Evolutionary conservation across 2,797 vertebrate genomes (phyloP).

Genomic region (Leuciscus waleckii): DNA sequence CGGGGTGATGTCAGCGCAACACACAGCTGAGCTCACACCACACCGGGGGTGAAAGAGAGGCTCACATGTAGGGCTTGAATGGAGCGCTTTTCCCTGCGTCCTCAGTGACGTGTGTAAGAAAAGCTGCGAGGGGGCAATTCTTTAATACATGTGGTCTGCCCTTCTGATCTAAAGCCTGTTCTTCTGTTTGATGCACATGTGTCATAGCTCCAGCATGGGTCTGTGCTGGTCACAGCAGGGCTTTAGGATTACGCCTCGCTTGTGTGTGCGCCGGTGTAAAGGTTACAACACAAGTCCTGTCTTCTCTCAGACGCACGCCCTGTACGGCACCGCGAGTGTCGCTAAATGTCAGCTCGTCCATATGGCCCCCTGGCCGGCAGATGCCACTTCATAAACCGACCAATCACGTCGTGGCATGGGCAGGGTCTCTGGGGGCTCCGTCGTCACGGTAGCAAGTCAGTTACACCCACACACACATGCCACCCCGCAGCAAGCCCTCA

Average conservation of each 20-base stretch:
- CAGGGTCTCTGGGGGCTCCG: slow-evolving; percentile 47
- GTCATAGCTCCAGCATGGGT: slow-evolving; percentile 34
- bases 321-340: slow-evolving; percentile 31
- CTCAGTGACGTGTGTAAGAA: slow-evolving; percentile 6
- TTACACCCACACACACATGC: slow-evolving; percentile 42
- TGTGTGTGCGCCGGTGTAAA: slow-evolving; percentile 43
- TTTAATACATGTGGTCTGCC: slow-evolving; percentile 43
- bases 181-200: slow-evolving; percentile 45
- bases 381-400: slow-evolving; percentile 53
- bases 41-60: slow-evolving; percentile 17
- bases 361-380: slow-evolving; percentile 64
- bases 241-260: slow-evolving; percentile 15
- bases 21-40: slow-evolving; percentile 41
- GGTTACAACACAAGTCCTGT: slow-evolving; percentile 53
- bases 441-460: slow-evolving; percentile 49
- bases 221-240: slow-evolving; percentile 50
- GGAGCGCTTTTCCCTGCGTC: not conserved
- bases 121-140: not conserved
- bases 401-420: slow-evolving; percentile 48
- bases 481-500: slow-evolving; percentile 22
- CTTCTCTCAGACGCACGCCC: slow-evolving; percentile 19
- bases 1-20: slow-evolving; percentile 32
- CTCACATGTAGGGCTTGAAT: not conserved
- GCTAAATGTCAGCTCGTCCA: slow-evolving; percentile 66
- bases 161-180: slow-evolving; percentile 44